phyloP scores from a whole-genome alignment of 1,140 invertebrate species.

The Penaeus indicus region DNA sequence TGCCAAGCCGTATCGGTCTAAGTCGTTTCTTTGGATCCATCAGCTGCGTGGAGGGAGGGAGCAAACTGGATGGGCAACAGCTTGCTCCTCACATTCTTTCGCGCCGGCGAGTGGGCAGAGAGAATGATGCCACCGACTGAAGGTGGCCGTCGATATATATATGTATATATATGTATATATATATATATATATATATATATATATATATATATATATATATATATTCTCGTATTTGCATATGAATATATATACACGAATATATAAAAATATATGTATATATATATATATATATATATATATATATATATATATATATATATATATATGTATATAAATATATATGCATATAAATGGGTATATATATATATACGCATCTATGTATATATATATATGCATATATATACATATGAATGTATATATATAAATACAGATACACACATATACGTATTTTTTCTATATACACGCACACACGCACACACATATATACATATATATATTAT shows the following conservation, averaged over 20 bases:
- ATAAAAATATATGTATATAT: conserved; percentile 8
- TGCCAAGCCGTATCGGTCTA: no score
- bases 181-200: conserved; percentile 15
- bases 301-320: background rate
- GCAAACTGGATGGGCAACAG: no score
- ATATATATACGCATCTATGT: no score
- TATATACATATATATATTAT: background rate
- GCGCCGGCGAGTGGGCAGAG: background rate
- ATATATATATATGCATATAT: no score
- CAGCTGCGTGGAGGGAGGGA: no score
- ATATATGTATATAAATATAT: background rate
- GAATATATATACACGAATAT: conserved; percentile 5
- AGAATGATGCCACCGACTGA: background rate
- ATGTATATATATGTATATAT: conserved; percentile 19
- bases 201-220: conserved; percentile 25
- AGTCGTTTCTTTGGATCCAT: no score
- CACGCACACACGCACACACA: background rate
- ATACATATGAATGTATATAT: background rate
- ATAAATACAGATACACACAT: background rate
- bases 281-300: background rate
- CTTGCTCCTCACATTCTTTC: no score
- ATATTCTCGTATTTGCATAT: conserved; percentile 12
- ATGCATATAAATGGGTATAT: background rate
- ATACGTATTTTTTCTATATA: background rate
- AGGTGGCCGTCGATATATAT: background rate